A percentile compares a stretch with the other conserved stretches of the same genome.
Conservation (phyloP, 2,888 invertebrate species). For the Apamea sordens region DNA sequence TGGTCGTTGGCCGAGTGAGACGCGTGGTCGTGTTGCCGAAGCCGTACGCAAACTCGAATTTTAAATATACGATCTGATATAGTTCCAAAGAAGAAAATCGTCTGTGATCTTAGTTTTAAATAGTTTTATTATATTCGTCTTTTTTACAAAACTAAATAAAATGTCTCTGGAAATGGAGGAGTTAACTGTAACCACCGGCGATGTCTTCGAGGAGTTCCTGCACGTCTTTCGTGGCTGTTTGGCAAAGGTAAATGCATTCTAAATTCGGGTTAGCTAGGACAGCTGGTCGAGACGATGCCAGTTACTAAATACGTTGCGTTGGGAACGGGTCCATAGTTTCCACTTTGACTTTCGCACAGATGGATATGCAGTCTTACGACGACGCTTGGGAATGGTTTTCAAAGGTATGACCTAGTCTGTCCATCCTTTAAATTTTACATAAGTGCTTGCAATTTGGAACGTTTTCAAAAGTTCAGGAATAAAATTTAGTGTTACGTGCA, state of each 20-base stretch:
- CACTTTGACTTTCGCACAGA: constrained; percentile 51
- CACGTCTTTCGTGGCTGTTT: constrained; percentile 92
- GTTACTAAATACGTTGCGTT: constrained; percentile 67
- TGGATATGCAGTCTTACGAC: constrained; percentile 80
- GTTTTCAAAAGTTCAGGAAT: constrained; percentile 58
- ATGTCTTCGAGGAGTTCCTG: constrained; percentile 94
- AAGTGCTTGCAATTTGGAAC: constrained; percentile 54
- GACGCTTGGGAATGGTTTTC: constrained; percentile 80
- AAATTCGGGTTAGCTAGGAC: constrained; percentile 80
- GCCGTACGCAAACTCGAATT: constrained; percentile 77
- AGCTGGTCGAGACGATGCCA: constrained; percentile 71
- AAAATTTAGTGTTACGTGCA: constrained; percentile 34
- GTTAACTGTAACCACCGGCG: constrained; percentile 91
- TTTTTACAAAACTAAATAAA: constrained; percentile 77
- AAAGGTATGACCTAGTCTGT: constrained; percentile 73
- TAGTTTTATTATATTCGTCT: constrained; percentile 72
- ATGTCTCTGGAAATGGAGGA: constrained; percentile 93
- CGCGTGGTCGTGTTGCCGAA: constrained; percentile 72
- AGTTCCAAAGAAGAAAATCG: constrained; percentile 83
- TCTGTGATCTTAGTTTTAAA: constrained; percentile 83
- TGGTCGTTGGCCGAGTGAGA: constrained; percentile 72
- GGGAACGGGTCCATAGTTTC: constrained; percentile 65
- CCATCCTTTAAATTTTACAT: constrained; percentile 43
- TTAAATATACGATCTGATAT: constrained; percentile 83
- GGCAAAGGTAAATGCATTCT: constrained; percentile 92